Conservation (phyloP, 2,888 invertebrate genomes). For the Nymphalis c-album region DNA sequence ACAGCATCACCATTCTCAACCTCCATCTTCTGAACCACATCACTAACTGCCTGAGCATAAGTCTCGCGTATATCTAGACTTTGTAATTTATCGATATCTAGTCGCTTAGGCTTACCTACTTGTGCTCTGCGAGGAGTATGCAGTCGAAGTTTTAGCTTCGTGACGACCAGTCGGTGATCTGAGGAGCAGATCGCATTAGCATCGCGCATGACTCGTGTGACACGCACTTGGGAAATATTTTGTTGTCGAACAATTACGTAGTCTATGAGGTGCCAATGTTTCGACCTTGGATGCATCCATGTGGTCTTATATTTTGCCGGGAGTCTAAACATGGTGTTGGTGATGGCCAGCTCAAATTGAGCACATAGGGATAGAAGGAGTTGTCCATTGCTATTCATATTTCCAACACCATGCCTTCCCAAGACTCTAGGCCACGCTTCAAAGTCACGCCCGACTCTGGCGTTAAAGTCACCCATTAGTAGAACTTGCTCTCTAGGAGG, state of each 20-base stretch:
- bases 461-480: slow-evolving; percentile 9
- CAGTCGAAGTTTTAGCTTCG: slow-evolving; percentile 31
- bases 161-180: slow-evolving; percentile 38
- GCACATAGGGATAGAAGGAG: slow-evolving; percentile 40
- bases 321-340: slow-evolving; percentile 43
- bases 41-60: slow-evolving; percentile 11
- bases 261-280: slow-evolving; percentile 43
- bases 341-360: slow-evolving; percentile 36
- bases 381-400: slow-evolving; percentile 43
- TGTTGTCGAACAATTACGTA: slow-evolving; percentile 35
- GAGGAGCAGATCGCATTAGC: slow-evolving; percentile 32
- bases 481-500: not conserved
- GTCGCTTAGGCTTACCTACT: not conserved
- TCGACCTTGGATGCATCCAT: slow-evolving; percentile 46
- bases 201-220: slow-evolving; percentile 43
- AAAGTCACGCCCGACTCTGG: slow-evolving; percentile 25
- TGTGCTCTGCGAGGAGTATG: slow-evolving; percentile 21
- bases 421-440: slow-evolving; percentile 33
- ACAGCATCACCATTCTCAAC: slow-evolving; percentile 11
- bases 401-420: slow-evolving; percentile 43
- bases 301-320: slow-evolving; percentile 42
- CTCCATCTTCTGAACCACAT: not conserved
- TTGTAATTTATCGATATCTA: slow-evolving; percentile 11
- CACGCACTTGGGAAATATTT: slow-evolving; percentile 36
- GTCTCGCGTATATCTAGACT: slow-evolving; percentile 5